These are phyloP conservation scores for Drosophila melanogaster DNA, from an alignment of 1,140 invertebrate species.

Conservation along the genomic window DNA sequence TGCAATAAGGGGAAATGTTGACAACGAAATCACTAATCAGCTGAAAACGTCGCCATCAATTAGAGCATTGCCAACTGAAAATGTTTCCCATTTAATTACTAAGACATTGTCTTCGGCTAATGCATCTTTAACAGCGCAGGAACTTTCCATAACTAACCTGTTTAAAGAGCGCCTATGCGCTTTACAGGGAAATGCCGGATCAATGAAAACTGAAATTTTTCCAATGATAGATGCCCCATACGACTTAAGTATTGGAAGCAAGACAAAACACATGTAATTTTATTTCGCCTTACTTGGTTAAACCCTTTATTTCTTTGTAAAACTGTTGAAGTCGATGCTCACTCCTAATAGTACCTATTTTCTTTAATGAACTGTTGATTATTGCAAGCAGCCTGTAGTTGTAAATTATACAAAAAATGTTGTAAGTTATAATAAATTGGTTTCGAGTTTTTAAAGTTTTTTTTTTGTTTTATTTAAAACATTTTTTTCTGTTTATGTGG, in stretches of 20 bases:
- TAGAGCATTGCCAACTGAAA: slow-evolving; percentile 4
- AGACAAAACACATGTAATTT: slow-evolving; percentile 71
- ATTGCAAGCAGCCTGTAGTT: no score
- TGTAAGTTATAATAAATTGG: no score
- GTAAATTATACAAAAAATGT: no score
- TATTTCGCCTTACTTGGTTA: background rate
- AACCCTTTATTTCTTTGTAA: no score
- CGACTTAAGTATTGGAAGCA: slow-evolving; percentile 74
- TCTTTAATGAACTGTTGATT: no score
- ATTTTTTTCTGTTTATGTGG: no score
- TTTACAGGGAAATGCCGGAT: slow-evolving; percentile 38
- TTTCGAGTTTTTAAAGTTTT: no score
- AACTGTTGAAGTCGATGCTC: no score
- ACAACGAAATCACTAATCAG: slow-evolving; percentile 11
- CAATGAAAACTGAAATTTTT: slow-evolving; percentile 28
- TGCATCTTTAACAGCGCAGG: slow-evolving; percentile 36
- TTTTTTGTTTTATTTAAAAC: no score
- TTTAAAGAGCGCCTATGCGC: slow-evolving; percentile 66
- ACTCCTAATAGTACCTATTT: no score
- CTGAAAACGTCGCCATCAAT: slow-evolving; percentile 13
- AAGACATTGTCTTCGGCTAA: no score
- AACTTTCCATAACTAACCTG: slow-evolving; percentile 56
- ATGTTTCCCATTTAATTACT: slow-evolving; percentile 5
- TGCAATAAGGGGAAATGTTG: background rate
- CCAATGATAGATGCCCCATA: slow-evolving; percentile 63